These are phyloP conservation scores for Morus bassanus DNA, from an alignment of 2,797 vertebrate species.

Conservation along the genomic window DNA sequence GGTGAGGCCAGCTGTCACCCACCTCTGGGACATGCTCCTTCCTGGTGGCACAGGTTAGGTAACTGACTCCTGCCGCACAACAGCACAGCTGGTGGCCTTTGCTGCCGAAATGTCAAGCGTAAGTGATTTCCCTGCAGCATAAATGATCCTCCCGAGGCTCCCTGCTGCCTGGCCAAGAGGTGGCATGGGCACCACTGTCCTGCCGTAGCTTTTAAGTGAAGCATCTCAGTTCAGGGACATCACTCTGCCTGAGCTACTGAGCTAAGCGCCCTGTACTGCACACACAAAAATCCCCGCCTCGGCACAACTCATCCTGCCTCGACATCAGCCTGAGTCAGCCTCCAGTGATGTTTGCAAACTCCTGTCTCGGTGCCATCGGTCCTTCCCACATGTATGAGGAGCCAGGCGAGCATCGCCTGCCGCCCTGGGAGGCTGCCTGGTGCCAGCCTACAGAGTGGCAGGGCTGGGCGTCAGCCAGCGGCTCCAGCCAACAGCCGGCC, in stretches of 20 bases:
- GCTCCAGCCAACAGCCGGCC: background rate
- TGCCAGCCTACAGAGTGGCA: background rate
- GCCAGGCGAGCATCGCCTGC: background rate
- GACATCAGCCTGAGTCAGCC: background rate
- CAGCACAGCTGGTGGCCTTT: constrained; percentile 57
- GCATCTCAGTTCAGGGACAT: background rate
- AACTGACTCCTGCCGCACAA: background rate
- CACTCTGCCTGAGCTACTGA: background rate
- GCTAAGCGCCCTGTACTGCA: background rate
- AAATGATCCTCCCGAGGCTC: background rate
- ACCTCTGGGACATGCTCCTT: background rate
- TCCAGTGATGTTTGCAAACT: background rate
- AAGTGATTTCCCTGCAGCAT: background rate
- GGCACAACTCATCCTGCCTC: background rate
- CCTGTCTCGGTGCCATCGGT: background rate
- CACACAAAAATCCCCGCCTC: background rate
- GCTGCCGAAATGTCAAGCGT: constrained; percentile 54
- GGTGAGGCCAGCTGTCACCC: constrained; percentile 15
- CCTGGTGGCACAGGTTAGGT: background rate
- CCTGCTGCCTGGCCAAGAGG: fast-evolving
- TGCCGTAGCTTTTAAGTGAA: background rate
- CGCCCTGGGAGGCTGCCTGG: background rate
- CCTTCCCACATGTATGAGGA: background rate
- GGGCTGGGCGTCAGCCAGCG: background rate
- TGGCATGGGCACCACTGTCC: background rate